Conservation (phyloP, 2,797 vertebrate genomes). For the Loriculus beryllinus region DNA sequence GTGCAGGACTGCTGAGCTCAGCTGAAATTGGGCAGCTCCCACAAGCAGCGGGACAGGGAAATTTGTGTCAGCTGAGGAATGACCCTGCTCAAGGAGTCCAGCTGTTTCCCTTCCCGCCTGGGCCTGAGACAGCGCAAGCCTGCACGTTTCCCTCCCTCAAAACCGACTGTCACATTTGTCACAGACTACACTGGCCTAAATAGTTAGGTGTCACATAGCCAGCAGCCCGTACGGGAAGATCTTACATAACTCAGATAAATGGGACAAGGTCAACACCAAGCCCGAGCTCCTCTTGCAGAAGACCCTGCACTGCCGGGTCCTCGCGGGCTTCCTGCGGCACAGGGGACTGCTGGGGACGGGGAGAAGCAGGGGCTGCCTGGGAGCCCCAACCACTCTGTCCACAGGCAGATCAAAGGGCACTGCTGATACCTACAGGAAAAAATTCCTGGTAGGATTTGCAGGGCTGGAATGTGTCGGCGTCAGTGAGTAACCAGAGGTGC, state of each 20-base stretch:
- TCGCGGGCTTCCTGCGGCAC: not conserved
- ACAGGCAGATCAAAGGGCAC: not conserved
- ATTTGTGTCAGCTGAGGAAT: slow-evolving; percentile 56
- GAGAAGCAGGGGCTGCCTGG: not conserved
- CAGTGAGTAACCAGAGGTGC: not conserved
- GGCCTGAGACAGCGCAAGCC: not conserved
- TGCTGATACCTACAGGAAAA: not conserved
- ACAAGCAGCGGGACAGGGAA: not conserved
- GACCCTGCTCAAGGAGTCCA: not conserved
- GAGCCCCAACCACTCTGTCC: not conserved
- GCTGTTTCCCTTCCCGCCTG: slow-evolving; percentile 52
- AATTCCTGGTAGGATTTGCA: slow-evolving; percentile 53
- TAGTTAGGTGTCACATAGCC: slow-evolving; percentile 44
- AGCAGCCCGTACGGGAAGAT: slow-evolving; percentile 5
- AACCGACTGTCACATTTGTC: slow-evolving; percentile 38
- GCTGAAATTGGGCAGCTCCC: slow-evolving; percentile 60
- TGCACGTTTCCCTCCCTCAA: slow-evolving; percentile 25
- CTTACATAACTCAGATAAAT: slow-evolving; percentile 53
- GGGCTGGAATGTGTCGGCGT: not conserved
- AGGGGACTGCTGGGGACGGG: rapidly evolving
- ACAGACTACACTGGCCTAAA: slow-evolving; percentile 43
- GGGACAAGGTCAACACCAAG: slow-evolving; percentile 14
- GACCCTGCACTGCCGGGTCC: not conserved
- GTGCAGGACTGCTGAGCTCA: slow-evolving; percentile 53
- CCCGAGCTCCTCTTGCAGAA: not conserved